Percentiles rank a stretch among this genome's conserved stretches.
Evolutionary conservation across 1,140 invertebrate genomes (phyloP).

Genomic region (Panulirus ornatus): DNA sequence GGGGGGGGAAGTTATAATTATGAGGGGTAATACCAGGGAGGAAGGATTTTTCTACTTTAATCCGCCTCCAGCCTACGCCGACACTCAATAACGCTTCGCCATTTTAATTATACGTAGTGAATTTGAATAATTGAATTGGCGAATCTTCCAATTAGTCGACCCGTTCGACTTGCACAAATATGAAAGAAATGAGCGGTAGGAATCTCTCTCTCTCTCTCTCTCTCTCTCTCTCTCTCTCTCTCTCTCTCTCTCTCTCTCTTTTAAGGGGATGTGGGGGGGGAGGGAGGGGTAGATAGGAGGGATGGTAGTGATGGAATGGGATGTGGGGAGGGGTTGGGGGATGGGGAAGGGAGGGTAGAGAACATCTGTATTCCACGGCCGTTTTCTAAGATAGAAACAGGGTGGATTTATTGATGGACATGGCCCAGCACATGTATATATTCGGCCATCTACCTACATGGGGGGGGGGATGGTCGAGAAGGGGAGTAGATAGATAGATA

Average conservation of each 20-base stretch:
- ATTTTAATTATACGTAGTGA: conserved; percentile 42
- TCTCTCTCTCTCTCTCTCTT: too few relatives aligned
- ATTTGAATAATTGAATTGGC: conserved; percentile 57
- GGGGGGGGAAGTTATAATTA: too few relatives aligned
- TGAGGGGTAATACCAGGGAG: too few relatives aligned
- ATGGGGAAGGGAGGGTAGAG: background rate
- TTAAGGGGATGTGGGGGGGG: background rate
- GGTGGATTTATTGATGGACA: conserved; percentile 29
- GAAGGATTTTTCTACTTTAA: conserved; percentile 26
- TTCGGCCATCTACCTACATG: too few relatives aligned
- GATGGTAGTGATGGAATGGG: conserved; percentile 2
- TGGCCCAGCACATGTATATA: too few relatives aligned
- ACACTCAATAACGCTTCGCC: conserved; percentile 34
- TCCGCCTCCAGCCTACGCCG: conserved; percentile 25
- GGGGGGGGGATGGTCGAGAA: too few relatives aligned
- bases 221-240: too few relatives aligned
- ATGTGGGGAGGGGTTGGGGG: background rate
- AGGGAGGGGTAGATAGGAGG: background rate
- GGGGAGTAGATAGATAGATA: too few relatives aligned
- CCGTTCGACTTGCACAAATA: conserved; percentile 30
- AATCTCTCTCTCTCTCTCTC: background rate
- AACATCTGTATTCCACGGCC: conserved; percentile 39
- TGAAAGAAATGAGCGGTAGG: conserved; percentile 1
- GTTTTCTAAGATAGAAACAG: conserved; percentile 44
- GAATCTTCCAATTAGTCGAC: conserved; percentile 40